These are phyloP conservation scores for Schizopygopsis malacanthus DNA, from an alignment of 2,797 vertebrate species.

Conservation along the genomic window DNA sequence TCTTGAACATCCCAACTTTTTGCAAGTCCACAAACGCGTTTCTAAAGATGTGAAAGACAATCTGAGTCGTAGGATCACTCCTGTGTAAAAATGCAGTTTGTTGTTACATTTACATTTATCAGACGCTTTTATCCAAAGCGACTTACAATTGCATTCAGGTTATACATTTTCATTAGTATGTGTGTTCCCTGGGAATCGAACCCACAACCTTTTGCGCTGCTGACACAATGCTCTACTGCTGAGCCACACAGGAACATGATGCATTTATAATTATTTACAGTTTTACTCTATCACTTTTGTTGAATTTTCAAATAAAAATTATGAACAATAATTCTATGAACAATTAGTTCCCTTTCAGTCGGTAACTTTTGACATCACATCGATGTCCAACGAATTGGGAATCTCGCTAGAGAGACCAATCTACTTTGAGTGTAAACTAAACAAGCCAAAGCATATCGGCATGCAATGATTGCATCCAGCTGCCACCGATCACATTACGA, in stretches of 20 bases:
- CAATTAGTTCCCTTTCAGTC: not conserved
- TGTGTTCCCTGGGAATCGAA: too few relatives aligned
- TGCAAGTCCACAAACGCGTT: constrained; percentile 94
- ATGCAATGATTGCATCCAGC: not conserved
- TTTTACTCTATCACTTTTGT: not conserved
- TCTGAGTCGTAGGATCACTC: constrained; percentile 91
- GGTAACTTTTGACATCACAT: not conserved
- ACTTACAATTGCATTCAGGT: too few relatives aligned
- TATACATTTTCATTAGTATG: too few relatives aligned
- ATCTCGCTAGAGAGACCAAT: not conserved
- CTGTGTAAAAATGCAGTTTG: constrained; percentile 79
- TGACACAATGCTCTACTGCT: too few relatives aligned
- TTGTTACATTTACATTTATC: not conserved
- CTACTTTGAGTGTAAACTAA: not conserved
- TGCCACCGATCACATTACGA: not conserved
- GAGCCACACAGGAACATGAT: not conserved
- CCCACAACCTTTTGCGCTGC: too few relatives aligned
- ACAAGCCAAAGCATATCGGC: not conserved
- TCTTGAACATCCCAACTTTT: constrained; percentile 84
- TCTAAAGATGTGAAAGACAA: constrained; percentile 91
- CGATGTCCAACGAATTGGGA: too few relatives aligned
- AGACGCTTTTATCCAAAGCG: too few relatives aligned
- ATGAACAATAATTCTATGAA: not conserved
- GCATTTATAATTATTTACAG: not conserved
- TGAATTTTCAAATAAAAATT: not conserved